Evolutionary conservation across 2,797 vertebrate species (phyloP).

Genomic region (Clarias pachynema): DNA sequence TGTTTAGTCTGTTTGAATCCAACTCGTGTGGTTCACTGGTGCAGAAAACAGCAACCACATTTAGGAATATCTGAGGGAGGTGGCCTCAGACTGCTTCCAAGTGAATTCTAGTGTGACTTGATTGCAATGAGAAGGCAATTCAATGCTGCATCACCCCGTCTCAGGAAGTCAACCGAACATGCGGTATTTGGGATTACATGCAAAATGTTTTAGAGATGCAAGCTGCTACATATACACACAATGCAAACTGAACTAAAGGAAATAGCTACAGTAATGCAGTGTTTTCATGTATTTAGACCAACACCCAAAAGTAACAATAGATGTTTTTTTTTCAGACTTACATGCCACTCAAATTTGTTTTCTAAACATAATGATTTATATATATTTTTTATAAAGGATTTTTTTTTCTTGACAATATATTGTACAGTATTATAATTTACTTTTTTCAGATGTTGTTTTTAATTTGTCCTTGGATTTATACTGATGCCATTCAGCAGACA

Average conservation of each 20-base stretch:
- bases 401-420: too few relatives aligned
- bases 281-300: not conserved
- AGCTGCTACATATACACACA: not conserved
- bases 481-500: too few relatives aligned
- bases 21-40: conserved; percentile 9
- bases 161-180: not conserved
- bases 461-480: too few relatives aligned
- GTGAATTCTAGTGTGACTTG: not conserved
- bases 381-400: too few relatives aligned
- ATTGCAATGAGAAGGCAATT: conserved; percentile 20
- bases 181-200: not conserved
- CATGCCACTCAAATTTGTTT: too few relatives aligned
- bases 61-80: not conserved
- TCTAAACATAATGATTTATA: too few relatives aligned
- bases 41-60: conserved; percentile 7
- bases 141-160: not conserved
- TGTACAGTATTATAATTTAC: too few relatives aligned
- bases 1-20: conserved; percentile 6
- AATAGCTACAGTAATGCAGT: not conserved
- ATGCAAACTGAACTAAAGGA: not conserved
- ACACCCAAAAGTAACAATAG: not conserved
- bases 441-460: too few relatives aligned
- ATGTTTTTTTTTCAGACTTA: too few relatives aligned
- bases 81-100: not conserved
- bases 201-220: not conserved